Percentiles rank a stretch among this genome's conserved stretches.
Evolutionary conservation across 2,113 vertebrate species (phyloP).

Genomic region (Oreochromis aureus): DNA sequence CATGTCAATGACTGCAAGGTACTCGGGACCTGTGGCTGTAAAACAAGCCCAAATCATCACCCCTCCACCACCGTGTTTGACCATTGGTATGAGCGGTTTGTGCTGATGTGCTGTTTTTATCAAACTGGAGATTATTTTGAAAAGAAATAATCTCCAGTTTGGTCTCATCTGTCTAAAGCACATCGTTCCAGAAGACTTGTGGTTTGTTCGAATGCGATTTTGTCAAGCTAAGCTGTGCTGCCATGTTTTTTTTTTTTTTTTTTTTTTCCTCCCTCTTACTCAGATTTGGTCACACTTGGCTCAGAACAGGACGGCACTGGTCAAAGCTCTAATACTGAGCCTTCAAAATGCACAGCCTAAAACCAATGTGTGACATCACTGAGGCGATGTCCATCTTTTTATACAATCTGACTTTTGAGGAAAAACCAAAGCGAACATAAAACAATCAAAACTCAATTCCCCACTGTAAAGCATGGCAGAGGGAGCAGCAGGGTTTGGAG

Average conservation of each 20-base stretch:
- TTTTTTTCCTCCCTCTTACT: background rate
- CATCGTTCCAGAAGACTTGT: background rate
- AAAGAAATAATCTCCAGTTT: background rate
- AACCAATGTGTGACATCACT: background rate
- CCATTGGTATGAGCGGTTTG: background rate
- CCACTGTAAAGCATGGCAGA: background rate
- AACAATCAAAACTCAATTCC: background rate
- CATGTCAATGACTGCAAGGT: background rate
- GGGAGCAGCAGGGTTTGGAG: background rate
- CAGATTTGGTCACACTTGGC: background rate
- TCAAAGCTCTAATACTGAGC: background rate
- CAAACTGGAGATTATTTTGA: background rate
- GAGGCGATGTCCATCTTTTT: background rate
- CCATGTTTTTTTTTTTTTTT: background rate
- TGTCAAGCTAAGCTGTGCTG: background rate
- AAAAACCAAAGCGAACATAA: background rate
- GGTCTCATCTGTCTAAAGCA: background rate
- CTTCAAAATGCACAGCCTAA: background rate
- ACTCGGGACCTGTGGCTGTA: no score
- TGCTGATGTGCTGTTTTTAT: background rate
- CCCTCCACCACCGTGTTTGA: background rate
- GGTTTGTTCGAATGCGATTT: background rate
- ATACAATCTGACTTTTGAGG: background rate
- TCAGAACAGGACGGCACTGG: background rate
- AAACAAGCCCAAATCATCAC: no score